Percentiles rank a stretch among this genome's conserved stretches.
Conservation (phyloP, 1,140 invertebrate species). For the Lordiphosa collinella region DNA sequence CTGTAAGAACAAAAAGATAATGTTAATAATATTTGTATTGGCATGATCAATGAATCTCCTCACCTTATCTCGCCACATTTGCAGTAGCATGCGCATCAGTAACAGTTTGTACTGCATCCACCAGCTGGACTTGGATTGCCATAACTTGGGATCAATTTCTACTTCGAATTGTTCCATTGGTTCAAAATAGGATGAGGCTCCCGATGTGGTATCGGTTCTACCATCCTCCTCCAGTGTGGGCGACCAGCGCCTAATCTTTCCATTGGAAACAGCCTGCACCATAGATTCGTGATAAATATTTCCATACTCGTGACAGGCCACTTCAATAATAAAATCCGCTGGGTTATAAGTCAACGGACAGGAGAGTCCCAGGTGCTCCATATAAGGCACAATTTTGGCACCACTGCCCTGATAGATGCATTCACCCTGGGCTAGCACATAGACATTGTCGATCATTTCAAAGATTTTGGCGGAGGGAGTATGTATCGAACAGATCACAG, state of each 20-base stretch:
- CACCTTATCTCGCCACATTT: constrained; percentile 87
- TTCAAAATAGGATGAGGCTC: constrained; percentile 68
- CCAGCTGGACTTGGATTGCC: constrained; percentile 82
- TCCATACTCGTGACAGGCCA: constrained; percentile 88
- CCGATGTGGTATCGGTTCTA: constrained; percentile 69
- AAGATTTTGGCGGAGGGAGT: constrained; percentile 92
- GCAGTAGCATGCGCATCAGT: constrained; percentile 85
- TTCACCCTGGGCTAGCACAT: constrained; percentile 86
- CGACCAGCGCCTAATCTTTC: constrained; percentile 81
- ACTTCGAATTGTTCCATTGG: constrained; percentile 67
- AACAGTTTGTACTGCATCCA: constrained; percentile 85
- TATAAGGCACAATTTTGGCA: constrained; percentile 85
- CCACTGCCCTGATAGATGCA: constrained; percentile 87
- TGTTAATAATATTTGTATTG: no score
- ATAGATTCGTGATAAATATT: constrained; percentile 83
- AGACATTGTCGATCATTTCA: constrained; percentile 88
- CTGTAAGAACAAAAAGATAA: constrained; percentile 82
- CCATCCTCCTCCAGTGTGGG: constrained; percentile 17
- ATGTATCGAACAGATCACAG: constrained; percentile 94
- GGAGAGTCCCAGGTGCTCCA: constrained; percentile 83
- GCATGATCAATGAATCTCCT: no score
- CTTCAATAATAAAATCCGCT: constrained; percentile 90
- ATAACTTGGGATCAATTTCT: constrained; percentile 78
- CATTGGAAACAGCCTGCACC: constrained; percentile 84
- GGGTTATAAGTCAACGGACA: constrained; percentile 90